These are phyloP conservation scores for Himalopsyche anomala DNA, from an alignment of 2,888 invertebrate genomes.

Conservation along the genomic window DNA sequence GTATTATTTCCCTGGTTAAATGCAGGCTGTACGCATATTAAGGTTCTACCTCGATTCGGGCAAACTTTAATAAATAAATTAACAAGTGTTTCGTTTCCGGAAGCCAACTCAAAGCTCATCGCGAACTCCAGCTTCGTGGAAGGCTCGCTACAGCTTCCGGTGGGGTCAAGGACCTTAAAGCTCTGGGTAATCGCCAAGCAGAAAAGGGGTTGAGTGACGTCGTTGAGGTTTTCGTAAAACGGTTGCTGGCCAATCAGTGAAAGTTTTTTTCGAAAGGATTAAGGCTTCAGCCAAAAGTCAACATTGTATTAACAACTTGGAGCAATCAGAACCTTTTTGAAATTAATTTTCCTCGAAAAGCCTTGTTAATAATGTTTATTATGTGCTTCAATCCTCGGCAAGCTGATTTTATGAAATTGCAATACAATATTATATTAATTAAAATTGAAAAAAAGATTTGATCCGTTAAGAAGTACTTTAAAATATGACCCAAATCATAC, in stretches of 20 bases:
- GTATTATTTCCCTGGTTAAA: conserved; percentile 11
- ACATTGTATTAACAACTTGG: too few species aligned
- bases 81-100: conserved; percentile 26
- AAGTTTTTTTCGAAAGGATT: neutral
- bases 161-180: neutral
- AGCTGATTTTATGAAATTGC: too few species aligned
- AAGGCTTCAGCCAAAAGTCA: too few species aligned
- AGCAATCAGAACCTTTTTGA: neutral
- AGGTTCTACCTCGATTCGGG: neutral
- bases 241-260: conserved; percentile 13
- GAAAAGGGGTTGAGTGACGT: conserved; percentile 8
- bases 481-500: too few species aligned
- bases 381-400: too few species aligned
- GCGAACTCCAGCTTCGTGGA: conserved; percentile 2
- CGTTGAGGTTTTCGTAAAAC: neutral
- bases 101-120: conserved; percentile 8
- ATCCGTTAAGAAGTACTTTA: too few species aligned
- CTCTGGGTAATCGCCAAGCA: conserved; percentile 7
- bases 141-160: conserved; percentile 31
- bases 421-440: too few species aligned
- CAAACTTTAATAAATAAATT: conserved; percentile 26
- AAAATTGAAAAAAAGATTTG: too few species aligned
- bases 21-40: conserved; percentile 34
- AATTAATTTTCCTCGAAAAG: neutral
- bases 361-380: neutral